These are phyloP conservation scores for Drosophila azteca DNA, from an alignment of 1,140 invertebrate species.

Conservation along the genomic window DNA sequence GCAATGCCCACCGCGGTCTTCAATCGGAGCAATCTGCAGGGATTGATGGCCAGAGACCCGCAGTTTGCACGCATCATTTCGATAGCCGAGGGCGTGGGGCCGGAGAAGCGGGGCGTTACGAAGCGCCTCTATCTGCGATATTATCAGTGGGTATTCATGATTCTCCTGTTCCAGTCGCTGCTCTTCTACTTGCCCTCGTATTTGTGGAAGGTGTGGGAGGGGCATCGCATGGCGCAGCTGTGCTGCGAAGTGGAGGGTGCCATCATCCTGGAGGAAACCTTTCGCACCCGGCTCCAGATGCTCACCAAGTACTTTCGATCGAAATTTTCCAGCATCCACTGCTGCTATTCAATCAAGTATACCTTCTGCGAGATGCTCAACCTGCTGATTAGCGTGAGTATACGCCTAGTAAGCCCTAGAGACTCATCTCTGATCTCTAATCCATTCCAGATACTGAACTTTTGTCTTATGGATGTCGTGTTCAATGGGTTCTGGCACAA, in stretches of 20 bases:
- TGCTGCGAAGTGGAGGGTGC: slow-evolving; percentile 84
- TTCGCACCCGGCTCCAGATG: slow-evolving; percentile 84
- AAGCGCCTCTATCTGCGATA: slow-evolving; percentile 89
- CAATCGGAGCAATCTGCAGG: slow-evolving; percentile 58
- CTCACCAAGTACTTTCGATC: slow-evolving; percentile 85
- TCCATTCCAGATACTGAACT: slow-evolving; percentile 84
- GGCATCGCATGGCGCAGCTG: slow-evolving; percentile 85
- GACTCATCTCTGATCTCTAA: too few relatives aligned
- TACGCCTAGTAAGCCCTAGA: too few relatives aligned
- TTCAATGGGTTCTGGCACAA: slow-evolving; percentile 89
- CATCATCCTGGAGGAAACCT: slow-evolving; percentile 84
- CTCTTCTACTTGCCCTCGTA: slow-evolving; percentile 90
- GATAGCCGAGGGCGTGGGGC: slow-evolving; percentile 71
- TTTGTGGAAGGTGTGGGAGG: slow-evolving; percentile 91
- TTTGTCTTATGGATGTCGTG: slow-evolving; percentile 88
- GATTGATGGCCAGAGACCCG: slow-evolving; percentile 51
- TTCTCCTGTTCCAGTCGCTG: slow-evolving; percentile 92
- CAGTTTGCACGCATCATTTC: slow-evolving; percentile 57
- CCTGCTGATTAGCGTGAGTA: slow-evolving; percentile 87
- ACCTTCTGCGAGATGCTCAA: slow-evolving; percentile 90
- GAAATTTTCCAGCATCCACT: slow-evolving; percentile 85
- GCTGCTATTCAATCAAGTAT: slow-evolving; percentile 88
- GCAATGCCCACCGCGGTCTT: not conserved
- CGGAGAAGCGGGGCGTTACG: slow-evolving; percentile 81
- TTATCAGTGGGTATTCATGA: slow-evolving; percentile 95